phyloP scores from a whole-genome alignment of 35 echinoderm and acorn worm genomes.

The Eucidaris tribuloides region DNA sequence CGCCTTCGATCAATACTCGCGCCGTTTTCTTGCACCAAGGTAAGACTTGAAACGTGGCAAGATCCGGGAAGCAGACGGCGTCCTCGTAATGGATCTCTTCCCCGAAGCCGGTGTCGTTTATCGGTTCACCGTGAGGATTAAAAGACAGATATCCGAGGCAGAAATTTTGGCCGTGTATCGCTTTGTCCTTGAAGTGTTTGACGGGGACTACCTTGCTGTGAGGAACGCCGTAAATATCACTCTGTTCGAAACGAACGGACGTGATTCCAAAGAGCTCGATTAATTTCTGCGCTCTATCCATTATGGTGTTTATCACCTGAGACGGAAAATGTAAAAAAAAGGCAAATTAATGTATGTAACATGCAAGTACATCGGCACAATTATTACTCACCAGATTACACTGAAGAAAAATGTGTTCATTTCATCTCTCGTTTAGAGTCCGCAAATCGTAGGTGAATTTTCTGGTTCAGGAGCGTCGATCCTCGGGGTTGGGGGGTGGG shows the following conservation, averaged over 20 bases:
- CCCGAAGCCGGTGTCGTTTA: constrained; percentile 40
- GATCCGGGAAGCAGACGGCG: constrained; percentile 45
- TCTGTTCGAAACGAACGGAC: constrained; percentile 44
- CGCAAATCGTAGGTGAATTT: too few relatives aligned
- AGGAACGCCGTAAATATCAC: constrained; percentile 27
- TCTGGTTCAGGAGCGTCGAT: too few relatives aligned
- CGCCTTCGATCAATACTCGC: constrained; percentile 2
- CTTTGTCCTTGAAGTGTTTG: constrained; percentile 52
- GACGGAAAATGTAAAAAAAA: neutral
- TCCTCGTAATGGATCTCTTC: constrained; percentile 56
- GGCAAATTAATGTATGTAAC: neutral
- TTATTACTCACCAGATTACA: too few relatives aligned
- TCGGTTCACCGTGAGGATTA: constrained; percentile 27
- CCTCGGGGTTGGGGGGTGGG: too few relatives aligned
- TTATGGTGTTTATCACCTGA: neutral
- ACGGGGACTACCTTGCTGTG: constrained; percentile 46
- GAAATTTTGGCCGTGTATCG: constrained; percentile 40
- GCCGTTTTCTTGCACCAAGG: constrained; percentile 53
- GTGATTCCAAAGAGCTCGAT: constrained; percentile 16
- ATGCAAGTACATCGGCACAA: too few relatives aligned
- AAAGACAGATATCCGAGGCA: constrained; percentile 30
- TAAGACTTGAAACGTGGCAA: constrained; percentile 43
- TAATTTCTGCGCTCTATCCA: neutral
- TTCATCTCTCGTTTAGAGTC: too few relatives aligned
- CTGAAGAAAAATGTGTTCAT: too few relatives aligned